phyloP scores from a whole-genome alignment of 1,140 invertebrate genomes.

The Neodiprion pinetum region DNA sequence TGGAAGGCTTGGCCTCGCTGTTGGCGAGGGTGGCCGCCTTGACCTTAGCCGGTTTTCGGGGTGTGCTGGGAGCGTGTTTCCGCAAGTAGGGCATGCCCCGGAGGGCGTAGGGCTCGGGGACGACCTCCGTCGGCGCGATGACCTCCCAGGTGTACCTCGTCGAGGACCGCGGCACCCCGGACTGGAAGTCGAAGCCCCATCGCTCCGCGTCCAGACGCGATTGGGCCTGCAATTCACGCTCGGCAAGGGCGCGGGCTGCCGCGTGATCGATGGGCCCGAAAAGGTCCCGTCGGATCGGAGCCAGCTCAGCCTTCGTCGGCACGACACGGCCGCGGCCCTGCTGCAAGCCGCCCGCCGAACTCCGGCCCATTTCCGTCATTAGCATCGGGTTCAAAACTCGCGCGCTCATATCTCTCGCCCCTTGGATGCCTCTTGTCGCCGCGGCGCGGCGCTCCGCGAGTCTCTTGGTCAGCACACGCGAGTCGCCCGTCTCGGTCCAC shows the following conservation, averaged over 20 bases:
- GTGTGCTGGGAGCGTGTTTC: conserved; percentile 45
- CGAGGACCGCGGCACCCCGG: conserved; percentile 49
- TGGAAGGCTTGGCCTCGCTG: conserved; percentile 16
- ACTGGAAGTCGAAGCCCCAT: conserved; percentile 63
- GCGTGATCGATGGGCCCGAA: conserved; percentile 65
- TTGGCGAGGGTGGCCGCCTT: conserved; percentile 24
- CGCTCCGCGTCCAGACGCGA: conserved; percentile 53
- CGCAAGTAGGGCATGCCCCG: conserved; percentile 56
- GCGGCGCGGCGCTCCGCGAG: not conserved
- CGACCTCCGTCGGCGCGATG: conserved; percentile 45
- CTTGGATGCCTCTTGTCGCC: not conserved
- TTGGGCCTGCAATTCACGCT: conserved; percentile 57
- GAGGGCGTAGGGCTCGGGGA: conserved; percentile 59
- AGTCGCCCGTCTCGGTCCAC: too few species aligned
- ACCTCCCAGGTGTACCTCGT: conserved; percentile 56
- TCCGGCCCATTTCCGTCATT: conserved; percentile 60
- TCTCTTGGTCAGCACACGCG: not conserved
- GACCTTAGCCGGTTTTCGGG: conserved; percentile 29
- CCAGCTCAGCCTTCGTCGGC: conserved; percentile 51
- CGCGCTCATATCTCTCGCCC: conserved; percentile 55
- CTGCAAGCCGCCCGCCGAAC: conserved; percentile 36
- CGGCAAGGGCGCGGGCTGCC: conserved; percentile 56
- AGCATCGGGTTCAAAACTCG: conserved; percentile 61
- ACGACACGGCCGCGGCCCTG: conserved; percentile 32
- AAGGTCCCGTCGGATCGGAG: conserved; percentile 59